Conservation (phyloP, 2,797 vertebrate genomes). For the Oryzias dopingdopingensis region DNA sequence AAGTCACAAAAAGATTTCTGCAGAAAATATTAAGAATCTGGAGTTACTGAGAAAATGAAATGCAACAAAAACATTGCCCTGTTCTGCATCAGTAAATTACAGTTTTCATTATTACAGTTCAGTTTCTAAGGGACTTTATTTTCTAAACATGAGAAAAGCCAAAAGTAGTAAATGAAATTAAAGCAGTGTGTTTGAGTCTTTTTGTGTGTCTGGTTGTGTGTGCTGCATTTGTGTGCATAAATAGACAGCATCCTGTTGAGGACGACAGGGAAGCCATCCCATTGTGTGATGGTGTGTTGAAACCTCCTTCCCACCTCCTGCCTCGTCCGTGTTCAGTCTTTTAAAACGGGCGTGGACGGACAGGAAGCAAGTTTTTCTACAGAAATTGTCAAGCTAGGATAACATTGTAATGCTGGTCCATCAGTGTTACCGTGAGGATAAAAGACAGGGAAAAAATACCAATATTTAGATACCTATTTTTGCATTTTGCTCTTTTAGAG, state of each 20-base stretch:
- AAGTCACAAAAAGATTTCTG: no score
- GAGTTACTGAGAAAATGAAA: no score
- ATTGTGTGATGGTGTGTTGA: constrained; percentile 50
- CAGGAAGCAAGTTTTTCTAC: constrained; percentile 6
- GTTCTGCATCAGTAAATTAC: constrained; percentile 10
- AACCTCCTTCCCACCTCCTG: constrained; percentile 42
- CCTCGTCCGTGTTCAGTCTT: constrained; percentile 9
- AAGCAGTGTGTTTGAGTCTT: constrained; percentile 36
- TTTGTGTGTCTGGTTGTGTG: constrained; percentile 7
- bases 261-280: constrained; percentile 44
- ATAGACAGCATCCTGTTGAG: constrained; percentile 47
- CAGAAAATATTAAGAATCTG: no score
- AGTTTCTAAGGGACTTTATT: neutral
- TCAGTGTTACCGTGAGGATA: neutral
- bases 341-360: constrained; percentile 22
- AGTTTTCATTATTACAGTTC: neutral
- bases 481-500: no score
- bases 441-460: neutral
- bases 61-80: neutral
- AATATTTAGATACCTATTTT: no score
- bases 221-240: constrained; percentile 12
- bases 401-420: neutral
- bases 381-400: no score
- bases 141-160: constrained; percentile 18
- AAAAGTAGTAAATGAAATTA: constrained; percentile 33